These are phyloP conservation scores for Lagorchestes hirsutus DNA, from an alignment of 2,797 vertebrate species.

Conservation along the genomic window DNA sequence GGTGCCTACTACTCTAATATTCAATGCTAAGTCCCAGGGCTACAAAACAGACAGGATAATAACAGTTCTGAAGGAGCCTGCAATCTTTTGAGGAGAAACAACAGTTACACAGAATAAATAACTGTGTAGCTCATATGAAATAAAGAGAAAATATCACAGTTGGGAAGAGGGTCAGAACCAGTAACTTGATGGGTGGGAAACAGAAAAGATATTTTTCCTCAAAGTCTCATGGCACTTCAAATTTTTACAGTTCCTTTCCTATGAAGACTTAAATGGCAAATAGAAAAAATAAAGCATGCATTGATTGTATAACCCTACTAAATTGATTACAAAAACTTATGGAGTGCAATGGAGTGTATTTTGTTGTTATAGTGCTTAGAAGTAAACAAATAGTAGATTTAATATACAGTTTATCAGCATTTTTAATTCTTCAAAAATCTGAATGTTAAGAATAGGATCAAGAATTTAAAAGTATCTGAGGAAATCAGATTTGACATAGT, in stretches of 20 bases:
- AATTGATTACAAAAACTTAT: background rate
- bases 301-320: background rate
- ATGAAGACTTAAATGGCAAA: background rate
- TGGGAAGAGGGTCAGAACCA: background rate
- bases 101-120: background rate
- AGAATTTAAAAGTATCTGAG: background rate
- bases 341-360: background rate
- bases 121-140: background rate
- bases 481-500: background rate
- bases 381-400: background rate
- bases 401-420: background rate
- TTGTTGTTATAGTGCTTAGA: background rate
- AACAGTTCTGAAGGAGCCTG: background rate
- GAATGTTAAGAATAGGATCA: background rate
- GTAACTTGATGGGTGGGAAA: background rate
- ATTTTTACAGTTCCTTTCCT: background rate
- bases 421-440: background rate
- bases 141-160: background rate
- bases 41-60: background rate
- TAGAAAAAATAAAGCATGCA: background rate
- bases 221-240: background rate
- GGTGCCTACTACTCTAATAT: background rate
- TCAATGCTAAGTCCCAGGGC: background rate
- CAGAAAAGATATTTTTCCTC: background rate
- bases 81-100: background rate